These are phyloP conservation scores for Cyprinodon tularosa DNA, from an alignment of 2,113 vertebrate genomes.

Conservation along the genomic window DNA sequence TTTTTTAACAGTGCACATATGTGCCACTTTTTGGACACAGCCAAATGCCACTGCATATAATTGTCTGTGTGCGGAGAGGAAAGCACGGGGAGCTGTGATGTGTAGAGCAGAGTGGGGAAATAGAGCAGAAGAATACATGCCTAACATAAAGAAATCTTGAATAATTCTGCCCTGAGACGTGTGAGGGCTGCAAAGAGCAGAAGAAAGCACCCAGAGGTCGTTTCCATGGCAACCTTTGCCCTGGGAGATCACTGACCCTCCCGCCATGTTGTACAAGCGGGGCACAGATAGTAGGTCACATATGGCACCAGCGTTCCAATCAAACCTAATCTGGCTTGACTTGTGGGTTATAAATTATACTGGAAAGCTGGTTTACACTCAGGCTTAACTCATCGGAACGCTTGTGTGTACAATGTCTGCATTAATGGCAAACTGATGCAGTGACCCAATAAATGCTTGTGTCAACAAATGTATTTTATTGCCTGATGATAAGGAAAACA, in stretches of 20 bases:
- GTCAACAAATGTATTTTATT: slow-evolving; percentile 55
- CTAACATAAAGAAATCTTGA: slow-evolving; percentile 70
- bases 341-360: slow-evolving; percentile 76
- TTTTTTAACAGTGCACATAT: no score
- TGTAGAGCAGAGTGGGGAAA: slow-evolving; percentile 64
- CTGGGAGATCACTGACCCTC: slow-evolving; percentile 78
- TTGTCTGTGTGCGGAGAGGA: slow-evolving; percentile 20
- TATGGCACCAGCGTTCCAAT: slow-evolving; percentile 82
- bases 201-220: slow-evolving; percentile 76
- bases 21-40: slow-evolving; percentile 2
- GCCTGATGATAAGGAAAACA: neutral
- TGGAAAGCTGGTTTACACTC: slow-evolving; percentile 67
- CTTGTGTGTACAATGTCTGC: slow-evolving; percentile 38
- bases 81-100: slow-evolving; percentile 42
- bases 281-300: slow-evolving; percentile 83
- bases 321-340: slow-evolving; percentile 82
- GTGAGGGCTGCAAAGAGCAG: slow-evolving; percentile 54
- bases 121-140: slow-evolving; percentile 77
- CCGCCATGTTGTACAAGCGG: slow-evolving; percentile 60
- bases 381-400: slow-evolving; percentile 61
- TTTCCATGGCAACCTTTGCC: slow-evolving; percentile 83
- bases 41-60: slow-evolving; percentile 35
- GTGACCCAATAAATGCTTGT: slow-evolving; percentile 56
- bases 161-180: slow-evolving; percentile 73
- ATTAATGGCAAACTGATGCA: slow-evolving; percentile 48